Conservation (phyloP, 1,140 invertebrate species). For the Ectropis grisescens region DNA sequence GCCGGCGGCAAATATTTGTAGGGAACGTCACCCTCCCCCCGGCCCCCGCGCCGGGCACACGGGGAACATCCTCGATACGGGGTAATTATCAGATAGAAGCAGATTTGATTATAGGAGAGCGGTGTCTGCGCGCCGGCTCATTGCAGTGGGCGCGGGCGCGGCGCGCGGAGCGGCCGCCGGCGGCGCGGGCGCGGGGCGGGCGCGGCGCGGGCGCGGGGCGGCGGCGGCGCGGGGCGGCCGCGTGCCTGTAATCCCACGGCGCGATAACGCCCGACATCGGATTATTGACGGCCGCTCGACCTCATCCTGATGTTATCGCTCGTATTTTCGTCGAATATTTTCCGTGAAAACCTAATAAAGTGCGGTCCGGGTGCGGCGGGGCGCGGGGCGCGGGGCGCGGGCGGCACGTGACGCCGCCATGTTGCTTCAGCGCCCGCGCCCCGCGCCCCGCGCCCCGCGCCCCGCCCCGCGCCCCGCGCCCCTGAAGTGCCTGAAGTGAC, state of each 20-base stretch:
- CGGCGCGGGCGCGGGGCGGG: background rate
- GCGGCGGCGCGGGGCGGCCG: conserved; percentile 1
- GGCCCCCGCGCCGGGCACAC: background rate
- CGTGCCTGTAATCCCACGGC: conserved; percentile 22
- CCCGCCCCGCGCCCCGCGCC: conserved; percentile 6
- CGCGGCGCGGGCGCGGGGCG: conserved; percentile 5
- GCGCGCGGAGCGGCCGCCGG: background rate
- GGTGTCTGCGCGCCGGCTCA: conserved; percentile 29
- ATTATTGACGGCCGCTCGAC: conserved; percentile 59
- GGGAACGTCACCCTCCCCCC: conserved; percentile 15
- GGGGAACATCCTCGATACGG: conserved; percentile 46
- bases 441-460: conserved; percentile 9
- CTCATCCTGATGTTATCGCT: conserved; percentile 60
- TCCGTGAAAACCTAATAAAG: conserved; percentile 57
- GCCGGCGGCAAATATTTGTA: conserved; percentile 42
- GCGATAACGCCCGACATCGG: conserved; percentile 34
- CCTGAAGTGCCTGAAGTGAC: conserved; percentile 6
- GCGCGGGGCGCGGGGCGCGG: conserved; percentile 27
- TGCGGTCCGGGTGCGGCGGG: conserved; percentile 7
- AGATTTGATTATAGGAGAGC: conserved; percentile 59
- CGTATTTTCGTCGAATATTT: conserved; percentile 58
- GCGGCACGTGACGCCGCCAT: conserved; percentile 49
- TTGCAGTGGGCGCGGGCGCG: conserved; percentile 24
- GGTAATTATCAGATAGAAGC: conserved; percentile 60
- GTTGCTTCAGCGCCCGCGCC: conserved; percentile 39